Conservation (phyloP, 2,888 invertebrate genomes). For the Leucoma salicis region DNA sequence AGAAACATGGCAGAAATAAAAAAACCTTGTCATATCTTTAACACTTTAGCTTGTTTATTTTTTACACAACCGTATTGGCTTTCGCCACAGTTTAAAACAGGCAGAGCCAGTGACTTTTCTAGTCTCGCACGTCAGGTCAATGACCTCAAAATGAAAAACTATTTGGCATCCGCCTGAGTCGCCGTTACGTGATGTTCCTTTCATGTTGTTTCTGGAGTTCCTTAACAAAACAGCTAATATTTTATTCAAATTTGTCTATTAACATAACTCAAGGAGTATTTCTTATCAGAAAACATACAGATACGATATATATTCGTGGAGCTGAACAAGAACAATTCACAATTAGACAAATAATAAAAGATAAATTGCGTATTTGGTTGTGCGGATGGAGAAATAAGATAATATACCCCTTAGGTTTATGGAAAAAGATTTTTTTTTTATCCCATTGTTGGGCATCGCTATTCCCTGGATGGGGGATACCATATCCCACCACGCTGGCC, state of each 20-base stretch:
- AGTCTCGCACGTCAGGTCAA: conserved; percentile 38
- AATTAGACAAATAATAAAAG: too few species aligned
- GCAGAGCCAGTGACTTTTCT: conserved; percentile 42
- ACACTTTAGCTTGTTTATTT: conserved; percentile 29
- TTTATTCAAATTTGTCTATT: neutral
- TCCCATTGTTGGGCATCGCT: too few species aligned
- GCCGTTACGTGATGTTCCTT: conserved; percentile 45
- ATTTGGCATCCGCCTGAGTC: conserved; percentile 49
- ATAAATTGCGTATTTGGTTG: too few species aligned
- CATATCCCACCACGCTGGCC: too few species aligned
- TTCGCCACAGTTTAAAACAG: conserved; percentile 35
- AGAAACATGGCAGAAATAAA: conserved; percentile 6
- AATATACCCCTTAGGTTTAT: too few species aligned
- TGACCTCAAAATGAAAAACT: conserved; percentile 45
- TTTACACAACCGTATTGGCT: conserved; percentile 24
- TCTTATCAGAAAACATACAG: too few species aligned
- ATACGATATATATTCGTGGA: too few species aligned
- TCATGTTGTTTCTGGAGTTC: conserved; percentile 39
- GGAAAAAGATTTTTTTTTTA: too few species aligned
- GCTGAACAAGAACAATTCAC: too few species aligned
- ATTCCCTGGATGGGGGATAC: too few species aligned
- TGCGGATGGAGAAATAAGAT: too few species aligned
- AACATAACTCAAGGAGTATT: too few species aligned
- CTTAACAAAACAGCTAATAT: conserved; percentile 3
- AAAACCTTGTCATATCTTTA: conserved; percentile 10